Percentiles rank a stretch among this genome's conserved stretches.
Conservation (phyloP, 2,113 vertebrate genomes). For the Oncorhynchus gorbuscha region DNA sequence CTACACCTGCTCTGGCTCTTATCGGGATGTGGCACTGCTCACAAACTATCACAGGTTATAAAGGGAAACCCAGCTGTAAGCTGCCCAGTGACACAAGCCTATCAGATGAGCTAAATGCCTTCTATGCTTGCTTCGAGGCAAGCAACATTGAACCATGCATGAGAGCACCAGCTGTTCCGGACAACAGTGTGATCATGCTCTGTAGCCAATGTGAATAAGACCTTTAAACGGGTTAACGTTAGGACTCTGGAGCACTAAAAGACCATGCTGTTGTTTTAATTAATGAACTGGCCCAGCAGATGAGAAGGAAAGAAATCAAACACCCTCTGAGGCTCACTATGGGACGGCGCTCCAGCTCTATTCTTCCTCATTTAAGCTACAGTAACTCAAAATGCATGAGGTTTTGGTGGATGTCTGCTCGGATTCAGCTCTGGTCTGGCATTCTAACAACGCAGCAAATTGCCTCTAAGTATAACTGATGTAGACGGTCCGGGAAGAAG, state of each 20-base stretch:
- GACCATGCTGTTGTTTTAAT: background rate
- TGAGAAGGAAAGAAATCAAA: background rate
- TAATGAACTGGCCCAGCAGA: background rate
- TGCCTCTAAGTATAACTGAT: slow-evolving; percentile 24
- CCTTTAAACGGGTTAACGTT: too few species aligned
- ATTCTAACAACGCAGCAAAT: slow-evolving; percentile 2
- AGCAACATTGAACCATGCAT: too few species aligned
- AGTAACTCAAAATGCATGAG: background rate
- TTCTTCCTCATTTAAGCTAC: background rate
- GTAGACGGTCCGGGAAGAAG: slow-evolving; percentile 10
- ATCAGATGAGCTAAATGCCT: too few species aligned
- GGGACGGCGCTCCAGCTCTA: background rate
- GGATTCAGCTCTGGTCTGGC: background rate
- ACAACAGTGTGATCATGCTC: too few species aligned
- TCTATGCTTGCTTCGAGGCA: too few species aligned
- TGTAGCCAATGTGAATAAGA: too few species aligned
- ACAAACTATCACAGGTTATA: too few species aligned
- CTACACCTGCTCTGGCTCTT: too few species aligned
- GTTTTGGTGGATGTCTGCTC: background rate
- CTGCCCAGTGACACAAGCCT: too few species aligned
- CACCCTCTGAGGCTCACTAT: background rate
- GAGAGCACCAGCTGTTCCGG: too few species aligned
- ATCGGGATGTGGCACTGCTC: too few species aligned
- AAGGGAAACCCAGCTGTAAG: too few species aligned
- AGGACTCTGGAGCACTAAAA: background rate